These are phyloP conservation scores for Sabatieria punctata DNA, from an alignment of 2,888 invertebrate genomes.

Conservation along the genomic window DNA sequence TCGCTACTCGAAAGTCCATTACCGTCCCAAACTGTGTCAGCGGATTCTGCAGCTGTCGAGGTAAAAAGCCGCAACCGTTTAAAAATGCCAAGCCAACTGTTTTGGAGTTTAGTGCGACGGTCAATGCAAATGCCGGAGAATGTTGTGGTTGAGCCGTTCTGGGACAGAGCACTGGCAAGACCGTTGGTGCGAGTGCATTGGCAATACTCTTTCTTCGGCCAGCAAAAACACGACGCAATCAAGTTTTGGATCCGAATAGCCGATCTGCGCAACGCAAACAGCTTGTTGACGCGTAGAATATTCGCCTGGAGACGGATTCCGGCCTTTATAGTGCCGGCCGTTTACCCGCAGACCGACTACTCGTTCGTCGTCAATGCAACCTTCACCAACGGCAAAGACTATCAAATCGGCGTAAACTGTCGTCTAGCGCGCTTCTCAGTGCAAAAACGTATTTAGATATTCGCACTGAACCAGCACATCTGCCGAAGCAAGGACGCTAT, in stretches of 20 bases:
- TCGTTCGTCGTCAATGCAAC: conserved; percentile 12
- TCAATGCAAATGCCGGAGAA: too few relatives aligned
- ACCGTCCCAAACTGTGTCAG: conserved; percentile 18
- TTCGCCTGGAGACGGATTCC: conserved; percentile 1
- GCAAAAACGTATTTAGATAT: neutral
- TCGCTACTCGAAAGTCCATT: conserved; percentile 9
- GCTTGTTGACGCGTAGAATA: too few relatives aligned
- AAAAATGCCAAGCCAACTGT: too few relatives aligned
- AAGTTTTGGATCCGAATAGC: neutral
- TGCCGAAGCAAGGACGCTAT: neutral
- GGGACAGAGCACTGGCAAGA: too few relatives aligned
- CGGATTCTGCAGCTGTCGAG: conserved; percentile 17
- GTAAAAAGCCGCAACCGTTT: conserved; percentile 5
- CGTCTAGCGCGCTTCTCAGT: neutral
- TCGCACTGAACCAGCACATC: conserved; percentile 4
- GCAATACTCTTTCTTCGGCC: too few relatives aligned
- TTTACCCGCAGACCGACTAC: conserved; percentile 15
- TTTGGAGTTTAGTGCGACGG: too few relatives aligned
- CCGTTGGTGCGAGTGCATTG: too few relatives aligned
- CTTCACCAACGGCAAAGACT: neutral
- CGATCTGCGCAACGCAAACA: neutral
- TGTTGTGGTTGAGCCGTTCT: too few relatives aligned
- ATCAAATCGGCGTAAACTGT: neutral
- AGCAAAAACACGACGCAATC: neutral
- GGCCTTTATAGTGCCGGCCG: too few relatives aligned